Evolutionary conservation across 2,797 vertebrate genomes (phyloP).

Genomic region (Iguana delicatissima): DNA sequence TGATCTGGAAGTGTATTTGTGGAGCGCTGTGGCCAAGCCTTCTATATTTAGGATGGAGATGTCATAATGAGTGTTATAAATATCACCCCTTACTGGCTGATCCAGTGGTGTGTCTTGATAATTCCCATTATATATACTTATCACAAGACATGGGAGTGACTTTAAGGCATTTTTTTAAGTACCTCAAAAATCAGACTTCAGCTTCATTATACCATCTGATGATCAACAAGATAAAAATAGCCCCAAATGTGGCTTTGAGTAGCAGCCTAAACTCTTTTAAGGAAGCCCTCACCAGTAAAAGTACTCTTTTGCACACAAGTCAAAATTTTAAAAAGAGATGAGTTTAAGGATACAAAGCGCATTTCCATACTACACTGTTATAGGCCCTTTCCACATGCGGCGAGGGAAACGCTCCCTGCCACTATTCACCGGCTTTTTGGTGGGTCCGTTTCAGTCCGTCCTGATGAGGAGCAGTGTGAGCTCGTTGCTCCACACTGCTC

Average conservation of each 20-base stretch:
- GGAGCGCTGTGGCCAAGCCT: neutral
- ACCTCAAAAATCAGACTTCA: neutral
- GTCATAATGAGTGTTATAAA: too few relatives aligned
- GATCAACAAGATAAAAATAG: neutral
- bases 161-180: neutral
- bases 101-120: neutral
- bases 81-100: neutral
- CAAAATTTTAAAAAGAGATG: neutral
- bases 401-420: too few relatives aligned
- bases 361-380: too few relatives aligned
- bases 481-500: too few relatives aligned
- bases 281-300: neutral
- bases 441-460: too few relatives aligned
- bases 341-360: neutral
- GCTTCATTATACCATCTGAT: neutral
- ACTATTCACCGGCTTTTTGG: too few relatives aligned
- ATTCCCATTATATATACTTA: neutral
- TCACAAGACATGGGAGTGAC: too few relatives aligned
- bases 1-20: neutral
- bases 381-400: too few relatives aligned
- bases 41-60: neutral
- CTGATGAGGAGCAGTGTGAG: too few relatives aligned
- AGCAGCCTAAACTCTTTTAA: neutral
- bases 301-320: neutral
- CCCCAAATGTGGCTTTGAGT: neutral